Evolutionary conservation across 2,797 vertebrate genomes (phyloP), one percentile per base, ranked within the genome.

Genomic region (Pogonophryne albipinna): DNA sequence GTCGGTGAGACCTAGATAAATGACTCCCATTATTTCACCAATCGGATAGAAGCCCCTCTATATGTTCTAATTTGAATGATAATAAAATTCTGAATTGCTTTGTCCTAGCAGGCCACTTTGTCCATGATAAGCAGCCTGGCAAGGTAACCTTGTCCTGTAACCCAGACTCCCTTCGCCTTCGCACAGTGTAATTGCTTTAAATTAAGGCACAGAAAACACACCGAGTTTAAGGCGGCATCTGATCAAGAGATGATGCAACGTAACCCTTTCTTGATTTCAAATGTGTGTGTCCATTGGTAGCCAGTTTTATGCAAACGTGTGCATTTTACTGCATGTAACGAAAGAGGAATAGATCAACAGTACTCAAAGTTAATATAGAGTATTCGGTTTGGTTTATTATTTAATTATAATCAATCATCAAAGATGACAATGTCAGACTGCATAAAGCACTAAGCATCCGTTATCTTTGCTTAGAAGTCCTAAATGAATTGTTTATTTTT

Each of bases 61-160:
- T 95, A 95, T 95, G 95, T 95, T 96, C 95, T 96, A 94, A 96
- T 96, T 96, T 96, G 93, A 96, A 96, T 96, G 95, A 96, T 96
- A 96, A 96, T 95, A 96, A 94, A 95, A 96, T 94, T 93, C 92
- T 93, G 93, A 95, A 95, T 95, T 93, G 95, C 95, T 95, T 95
- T 93, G 94, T 95, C 94, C 93, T 93, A 87, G 91, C 90, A 85
- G 89, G 91, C 91, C 89, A 92, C 92, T 94, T 90, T 92, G 84
- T 88, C 90, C 89, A 91, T 88, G 94, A 95, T 94, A 95, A 95
- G 93, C 94, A 94, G 89, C 80, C 79, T 47, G 80, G 91, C 94
- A 96, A 95, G 95, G 95, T 96, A 95, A 96, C 95, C 95, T 96
- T 96, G 95, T 95, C 93, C 92, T 83, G 90, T 91, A 92, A 92